Conservation (phyloP, 1,140 invertebrate species). For the Trissolcus basalis region DNA sequence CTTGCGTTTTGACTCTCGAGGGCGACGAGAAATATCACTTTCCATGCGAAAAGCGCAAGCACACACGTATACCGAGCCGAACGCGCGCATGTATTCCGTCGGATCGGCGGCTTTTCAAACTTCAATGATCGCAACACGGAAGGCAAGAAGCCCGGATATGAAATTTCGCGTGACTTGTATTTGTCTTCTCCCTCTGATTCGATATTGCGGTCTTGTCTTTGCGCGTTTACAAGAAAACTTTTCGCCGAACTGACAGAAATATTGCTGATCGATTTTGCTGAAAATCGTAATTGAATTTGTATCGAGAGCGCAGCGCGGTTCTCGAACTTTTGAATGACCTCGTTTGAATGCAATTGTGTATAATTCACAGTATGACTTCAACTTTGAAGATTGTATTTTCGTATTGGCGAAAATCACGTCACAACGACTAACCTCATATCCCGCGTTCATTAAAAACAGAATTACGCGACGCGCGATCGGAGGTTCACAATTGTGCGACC, state of each 20-base stretch:
- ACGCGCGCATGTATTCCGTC: conserved; percentile 12
- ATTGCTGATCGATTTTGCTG: no score
- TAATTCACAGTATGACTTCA: no score
- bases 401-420: no score
- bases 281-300: no score
- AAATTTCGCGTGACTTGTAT: conserved; percentile 47
- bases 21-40: conserved; percentile 58
- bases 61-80: conserved; percentile 29
- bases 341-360: no score
- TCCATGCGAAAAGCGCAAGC: conserved; percentile 42
- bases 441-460: conserved; percentile 8
- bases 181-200: conserved; percentile 11
- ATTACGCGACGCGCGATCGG: conserved; percentile 22
- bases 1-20: conserved; percentile 57
- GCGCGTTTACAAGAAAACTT: not conserved
- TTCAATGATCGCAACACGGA: conserved; percentile 32
- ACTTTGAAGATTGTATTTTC: no score
- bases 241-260: no score
- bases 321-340: conserved; percentile 9
- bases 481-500: conserved; percentile 56
- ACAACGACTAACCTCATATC: no score
- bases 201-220: conserved; percentile 1
- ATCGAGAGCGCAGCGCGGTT: no score
- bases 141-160: conserved; percentile 32
- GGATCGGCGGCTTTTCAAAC: conserved; percentile 27